Base-by-base conservation (phyloP, 2,113 vertebrate species). In the Anhinga rufa region DNA sequence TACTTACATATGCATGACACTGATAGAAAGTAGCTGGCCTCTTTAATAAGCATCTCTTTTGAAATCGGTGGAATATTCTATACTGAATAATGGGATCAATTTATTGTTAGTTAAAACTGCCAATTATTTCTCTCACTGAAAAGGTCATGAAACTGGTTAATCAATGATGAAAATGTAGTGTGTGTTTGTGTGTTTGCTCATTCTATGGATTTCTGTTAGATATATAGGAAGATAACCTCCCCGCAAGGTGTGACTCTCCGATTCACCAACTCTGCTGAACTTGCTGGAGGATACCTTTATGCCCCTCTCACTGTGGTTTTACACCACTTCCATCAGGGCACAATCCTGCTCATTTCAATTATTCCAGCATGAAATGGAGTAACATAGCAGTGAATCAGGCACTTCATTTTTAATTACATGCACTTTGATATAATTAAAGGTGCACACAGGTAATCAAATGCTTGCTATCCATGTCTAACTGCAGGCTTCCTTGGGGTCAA, bases 51-150 rank as follows among this genome's bases (percentile, higher is more conserved):
- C 82, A 90, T 69, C 82, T 78, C 57, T 93, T 94, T 95, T 86
- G 85, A 93, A 97, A 98, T 96, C 17, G 0, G 93, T 69, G 36
- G 92, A 97, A 98, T 97, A 95, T 97, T 97, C 96, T 84, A 91
- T 96, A 75, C 80, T 95, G 93, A 98, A 95, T 96, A 98, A 97
- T 90, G 74, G 94, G 86, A 98, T 98, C 97, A 96, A 98, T 98
- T 98, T 97, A 98, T 98, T 89, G 89, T 96, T 96, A 93, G 88
- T 96, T 97, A 97, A 97, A 98, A 92, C 93, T 95, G 90, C 93
- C 98, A 98, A 97, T 98, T 98, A 97, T 97, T 97, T 97, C 90
- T 95, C 29, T 17, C 32, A 7, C 94, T 83, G 91, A 52, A 98
- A 97, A 98, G 95, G 96, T 98, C 96, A 86, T 32, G 52, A 60